Conservation (phyloP, 2,797 vertebrate species). For the Syndactyla subalaris region DNA sequence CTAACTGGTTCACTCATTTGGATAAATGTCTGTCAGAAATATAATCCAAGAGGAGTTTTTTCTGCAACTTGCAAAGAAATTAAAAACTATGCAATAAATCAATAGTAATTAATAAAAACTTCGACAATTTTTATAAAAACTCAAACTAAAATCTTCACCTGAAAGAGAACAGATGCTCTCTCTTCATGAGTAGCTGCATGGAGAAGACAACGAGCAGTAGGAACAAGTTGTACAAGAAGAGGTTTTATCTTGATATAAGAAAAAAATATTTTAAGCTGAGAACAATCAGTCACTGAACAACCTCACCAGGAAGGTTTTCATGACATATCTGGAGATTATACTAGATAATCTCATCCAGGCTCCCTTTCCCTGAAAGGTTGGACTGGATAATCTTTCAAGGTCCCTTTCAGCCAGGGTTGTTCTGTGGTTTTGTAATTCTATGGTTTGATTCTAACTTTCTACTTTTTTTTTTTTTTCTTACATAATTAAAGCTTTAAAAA, state of each 20-base stretch:
- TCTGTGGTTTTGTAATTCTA: not conserved
- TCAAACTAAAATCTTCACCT: not conserved
- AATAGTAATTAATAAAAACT: not conserved
- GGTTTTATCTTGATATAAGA: not conserved
- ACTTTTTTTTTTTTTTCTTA: not conserved
- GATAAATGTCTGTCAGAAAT: not conserved
- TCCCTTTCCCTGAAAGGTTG: not conserved
- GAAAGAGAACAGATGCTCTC: accelerated
- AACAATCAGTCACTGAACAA: not conserved
- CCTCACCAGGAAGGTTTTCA: not conserved
- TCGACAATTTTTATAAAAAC: no score
- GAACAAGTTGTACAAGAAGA: not conserved
- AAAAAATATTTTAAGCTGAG: not conserved
- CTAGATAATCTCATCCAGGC: not conserved
- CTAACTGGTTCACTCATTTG: not conserved
- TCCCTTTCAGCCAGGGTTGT: not conserved
- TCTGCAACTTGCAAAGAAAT: not conserved
- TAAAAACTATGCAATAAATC: not conserved
- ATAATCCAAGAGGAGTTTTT: not conserved
- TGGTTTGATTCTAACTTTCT: not conserved
- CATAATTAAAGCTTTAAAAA: not conserved
- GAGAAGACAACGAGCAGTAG: not conserved
- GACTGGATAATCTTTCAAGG: not conserved
- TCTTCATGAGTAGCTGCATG: not conserved
- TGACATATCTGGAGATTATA: not conserved